Conservation (phyloP, 2,113 vertebrate genomes). For the Xiphophorus couchianus region DNA sequence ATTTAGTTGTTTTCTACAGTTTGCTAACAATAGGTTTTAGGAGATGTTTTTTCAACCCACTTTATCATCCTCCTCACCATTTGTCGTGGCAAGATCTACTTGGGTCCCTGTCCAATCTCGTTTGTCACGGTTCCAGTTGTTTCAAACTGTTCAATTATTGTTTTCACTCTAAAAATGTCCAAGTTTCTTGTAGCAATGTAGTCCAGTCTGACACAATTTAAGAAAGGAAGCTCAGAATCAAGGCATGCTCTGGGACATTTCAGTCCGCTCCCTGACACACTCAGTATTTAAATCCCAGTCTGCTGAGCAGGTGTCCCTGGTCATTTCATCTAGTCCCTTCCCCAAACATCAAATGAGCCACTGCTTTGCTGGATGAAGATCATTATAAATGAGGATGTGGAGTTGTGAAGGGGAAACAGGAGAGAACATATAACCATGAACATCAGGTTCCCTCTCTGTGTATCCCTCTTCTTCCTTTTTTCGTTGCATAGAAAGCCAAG, state of each 20-base stretch:
- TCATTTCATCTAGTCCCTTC: constrained; percentile 35
- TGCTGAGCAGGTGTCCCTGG: constrained; percentile 66
- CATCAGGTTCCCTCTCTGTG: constrained; percentile 45
- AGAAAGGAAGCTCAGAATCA: constrained; percentile 64
- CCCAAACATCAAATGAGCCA: constrained; percentile 55
- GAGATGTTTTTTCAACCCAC: background rate
- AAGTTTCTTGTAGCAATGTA: constrained; percentile 5
- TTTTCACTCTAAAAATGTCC: background rate
- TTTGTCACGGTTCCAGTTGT: background rate
- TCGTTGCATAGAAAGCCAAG: constrained; percentile 53
- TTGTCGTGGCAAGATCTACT: background rate
- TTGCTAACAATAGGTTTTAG: background rate
- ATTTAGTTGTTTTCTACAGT: background rate
- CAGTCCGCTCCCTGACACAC: constrained; percentile 58
- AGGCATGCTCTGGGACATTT: constrained; percentile 72
- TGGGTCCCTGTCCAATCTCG: background rate
- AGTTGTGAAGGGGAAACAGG: constrained; percentile 23
- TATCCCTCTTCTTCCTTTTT: constrained; percentile 24
- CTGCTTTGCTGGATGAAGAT: constrained; percentile 52
- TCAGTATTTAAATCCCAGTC: constrained; percentile 63
- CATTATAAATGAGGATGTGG: constrained; percentile 72
- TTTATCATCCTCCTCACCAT: background rate
- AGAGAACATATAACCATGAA: constrained; percentile 32
- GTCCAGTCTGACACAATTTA: constrained; percentile 69
- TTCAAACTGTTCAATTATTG: background rate